Evolutionary conservation across 2,888 invertebrate genomes (phyloP), one percentile per base, ranked within the genome.

Genomic region (Drosophila hamatofila): DNA sequence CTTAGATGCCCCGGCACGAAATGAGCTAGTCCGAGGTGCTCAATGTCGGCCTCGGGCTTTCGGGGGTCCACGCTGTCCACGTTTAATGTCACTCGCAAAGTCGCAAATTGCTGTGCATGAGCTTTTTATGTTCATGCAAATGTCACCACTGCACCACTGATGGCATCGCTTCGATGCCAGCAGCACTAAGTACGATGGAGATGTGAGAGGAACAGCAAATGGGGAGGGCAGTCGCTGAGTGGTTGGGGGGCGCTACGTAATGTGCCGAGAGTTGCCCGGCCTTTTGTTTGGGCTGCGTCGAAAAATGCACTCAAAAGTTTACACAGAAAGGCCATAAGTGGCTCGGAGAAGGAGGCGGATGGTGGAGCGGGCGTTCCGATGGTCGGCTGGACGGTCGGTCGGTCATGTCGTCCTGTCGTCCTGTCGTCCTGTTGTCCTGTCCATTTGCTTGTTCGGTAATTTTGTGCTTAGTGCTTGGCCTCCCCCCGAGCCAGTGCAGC

Each of bases 91-190:
- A 83, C 83, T 89, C 83, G 86, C 90, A 89, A 90, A 88, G 88
- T 89, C 82, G 83, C 88, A 90, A 90, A 90, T 88, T 89, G 88
- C 88, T 90, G 90, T 89, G 88, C 90, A 90, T 89, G 90, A 88
- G 90, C 90, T 85, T 88, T 90, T 89, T 90, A 90, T 90, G 89
- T 90, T 87, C 89, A 87, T 87, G 87, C 87, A 87, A 87, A 87
- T 87, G 87, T 89, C 83, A 82, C 77, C 85, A 82, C 62, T 84
- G 78, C 78, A 78, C 63, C 78, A 80, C 68, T 82, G 85, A 77
- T 74, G 87, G 74, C 64, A 60, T 68, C 61, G 63, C 66, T 35
- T 57, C 68, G 63, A 51, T 44, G 52, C 51, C 58, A 35, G 74
- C 56, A 74, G 74, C 56, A 74, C 75, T 55, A 62, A 42, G 58